Evolutionary conservation across 2,888 invertebrate species (phyloP), one percentile per base, ranked within the genome.

Genomic region (Thereva nobilitata): DNA sequence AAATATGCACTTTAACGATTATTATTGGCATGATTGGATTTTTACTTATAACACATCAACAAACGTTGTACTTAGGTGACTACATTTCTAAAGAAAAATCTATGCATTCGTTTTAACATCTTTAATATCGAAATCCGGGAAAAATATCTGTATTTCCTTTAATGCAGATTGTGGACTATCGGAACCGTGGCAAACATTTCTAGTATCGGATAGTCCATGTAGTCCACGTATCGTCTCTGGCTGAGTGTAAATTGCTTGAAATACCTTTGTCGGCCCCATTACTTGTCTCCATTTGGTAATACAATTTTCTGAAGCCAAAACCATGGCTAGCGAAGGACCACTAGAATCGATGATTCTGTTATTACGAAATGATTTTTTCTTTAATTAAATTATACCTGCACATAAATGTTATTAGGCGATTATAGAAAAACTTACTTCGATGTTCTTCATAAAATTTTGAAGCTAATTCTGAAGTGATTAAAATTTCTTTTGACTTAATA

Each of bases 101-200:
- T 49, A 10, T 49, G 10, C n/a, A 49, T 49, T 49, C 6, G 49
- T 12, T 12, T 42, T n/a, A 42, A 42, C 42, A 42, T 37, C 41
- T 6, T 69, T 49, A n/a, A 66, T 37, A 45, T 64, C 64, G 78
- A 95, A 95, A 23, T 93, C 87, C 0, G 94, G 92, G 78, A 95
- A 95, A 76, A 96, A 89, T 77, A 95, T 88, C 47, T 83, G 80
- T 52, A 95, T 92, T 82, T 96, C 96, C 67, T 86, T 83, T 71
- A 81, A 79, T 0, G 90, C 93, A 5, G 93, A 90, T 75, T 86
- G 83, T 50, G 82, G 65, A 65, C 78, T 84, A 89, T 94, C 95
- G 77, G 97, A 95, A 10, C 97, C 97, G 82, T 97, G 97, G 7
- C 91, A 89, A 2, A 92, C 94, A 83, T 97, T 97, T 74, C 97